Evolutionary conservation across 2,113 vertebrate species (phyloP).

Genomic region (Nesogale talazaci): DNA sequence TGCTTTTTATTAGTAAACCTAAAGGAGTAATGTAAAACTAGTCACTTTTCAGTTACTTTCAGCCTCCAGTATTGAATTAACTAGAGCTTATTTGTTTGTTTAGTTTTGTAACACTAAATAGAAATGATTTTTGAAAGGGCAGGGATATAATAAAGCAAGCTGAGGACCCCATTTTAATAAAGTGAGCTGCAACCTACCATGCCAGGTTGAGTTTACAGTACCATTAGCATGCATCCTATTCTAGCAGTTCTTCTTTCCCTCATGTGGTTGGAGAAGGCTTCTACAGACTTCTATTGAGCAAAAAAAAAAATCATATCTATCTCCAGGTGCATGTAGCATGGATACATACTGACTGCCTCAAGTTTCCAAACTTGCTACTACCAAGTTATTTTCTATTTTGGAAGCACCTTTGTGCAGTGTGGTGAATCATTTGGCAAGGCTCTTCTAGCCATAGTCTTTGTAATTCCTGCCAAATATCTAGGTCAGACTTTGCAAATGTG

Average conservation of each 20-base stretch:
- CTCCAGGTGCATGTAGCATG: background rate
- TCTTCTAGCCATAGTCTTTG: too few species aligned
- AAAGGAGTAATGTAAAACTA: background rate
- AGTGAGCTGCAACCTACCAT: background rate
- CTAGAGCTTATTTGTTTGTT: background rate
- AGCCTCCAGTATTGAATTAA: background rate
- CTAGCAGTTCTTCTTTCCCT: background rate
- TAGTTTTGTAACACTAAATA: background rate
- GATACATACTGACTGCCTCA: background rate
- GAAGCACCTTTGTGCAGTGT: background rate
- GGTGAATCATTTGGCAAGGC: too few species aligned
- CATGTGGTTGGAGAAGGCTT: background rate
- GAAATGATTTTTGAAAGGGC: conserved; percentile 23
- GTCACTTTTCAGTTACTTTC: background rate
- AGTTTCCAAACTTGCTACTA: background rate
- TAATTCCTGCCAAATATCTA: too few species aligned
- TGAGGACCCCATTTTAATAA: conserved; percentile 13
- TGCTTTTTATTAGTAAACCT: background rate
- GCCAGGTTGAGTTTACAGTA: background rate
- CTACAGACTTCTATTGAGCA: background rate
- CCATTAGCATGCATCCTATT: too few species aligned
- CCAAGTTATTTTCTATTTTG: background rate
- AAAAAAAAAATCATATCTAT: background rate
- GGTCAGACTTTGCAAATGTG: too few species aligned
- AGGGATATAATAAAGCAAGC: background rate